Base-by-base conservation (phyloP, 1,140 invertebrate species). In the Colletes latitarsis region DNA sequence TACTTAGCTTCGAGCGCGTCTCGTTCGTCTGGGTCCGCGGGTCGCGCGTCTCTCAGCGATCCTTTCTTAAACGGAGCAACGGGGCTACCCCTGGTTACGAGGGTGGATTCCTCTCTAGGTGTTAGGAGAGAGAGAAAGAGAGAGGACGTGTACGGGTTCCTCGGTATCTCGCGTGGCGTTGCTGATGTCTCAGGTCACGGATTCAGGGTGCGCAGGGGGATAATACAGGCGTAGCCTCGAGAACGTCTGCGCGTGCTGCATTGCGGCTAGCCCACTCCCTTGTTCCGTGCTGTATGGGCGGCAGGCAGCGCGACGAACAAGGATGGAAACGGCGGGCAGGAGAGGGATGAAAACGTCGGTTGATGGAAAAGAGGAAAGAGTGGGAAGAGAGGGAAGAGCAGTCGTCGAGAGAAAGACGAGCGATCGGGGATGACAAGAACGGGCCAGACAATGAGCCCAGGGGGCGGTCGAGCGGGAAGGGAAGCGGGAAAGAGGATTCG, bases 191-290 rank as follows among this genome's bases (percentile, higher is more conserved):
- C 75, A 81, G 78, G 73, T 88, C 76, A 83, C 52, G 74, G 69
- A 86, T 84, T 84, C 82, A 84, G 85, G 75, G 73, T 77, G 82
- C 67, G 71, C 83, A 87, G 81, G 84, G 77, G 86, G 67, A 82
- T 81, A 80, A 88, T 79, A 85, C 75, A 76, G 86, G 80, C 81
- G 82, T 80, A 86, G 82, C 73, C 72, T 62, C 83, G 68, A 89
- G 86, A 73, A 89, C 88, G 86, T 89, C 88, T 90, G 89, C 89
- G 88, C 88, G 88, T 89, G 85, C 78, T 89, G 89, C 88, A 90
- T 89, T 89, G 88, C 88, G 88, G 89, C 81, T 88, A 82, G 82
- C 81, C 75, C 74, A 70, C 77, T 77, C 77, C 71, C 80, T 63
- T 63, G 68, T 53, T 72, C 62, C 60, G 57, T 46, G 62, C 70